Conservation (phyloP, 2,797 vertebrate species). For the Hippoglossus hippoglossus region DNA sequence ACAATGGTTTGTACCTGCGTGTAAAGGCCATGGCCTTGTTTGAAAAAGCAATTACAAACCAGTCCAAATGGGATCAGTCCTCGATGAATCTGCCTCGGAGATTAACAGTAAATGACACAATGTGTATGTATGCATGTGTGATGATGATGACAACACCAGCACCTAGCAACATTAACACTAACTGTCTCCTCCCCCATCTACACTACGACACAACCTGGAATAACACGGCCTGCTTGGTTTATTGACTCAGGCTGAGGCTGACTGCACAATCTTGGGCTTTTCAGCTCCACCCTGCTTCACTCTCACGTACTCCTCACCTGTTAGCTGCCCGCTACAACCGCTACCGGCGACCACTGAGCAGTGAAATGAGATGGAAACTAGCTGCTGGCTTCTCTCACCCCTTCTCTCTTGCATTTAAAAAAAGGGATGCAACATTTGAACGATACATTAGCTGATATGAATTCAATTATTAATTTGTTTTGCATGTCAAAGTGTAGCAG, state of each 20-base stretch:
- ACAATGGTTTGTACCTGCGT: background rate
- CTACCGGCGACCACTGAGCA: background rate
- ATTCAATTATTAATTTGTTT: no score
- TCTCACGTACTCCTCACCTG: conserved; percentile 43
- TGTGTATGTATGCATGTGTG: background rate
- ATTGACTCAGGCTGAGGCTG: conserved; percentile 50
- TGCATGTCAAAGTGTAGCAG: no score
- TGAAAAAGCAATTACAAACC: background rate
- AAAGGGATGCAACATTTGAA: no score
- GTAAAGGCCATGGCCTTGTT: background rate
- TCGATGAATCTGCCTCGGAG: conserved; percentile 1
- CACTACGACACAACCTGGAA: conserved; percentile 63
- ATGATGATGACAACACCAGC: conserved; percentile 30
- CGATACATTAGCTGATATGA: no score
- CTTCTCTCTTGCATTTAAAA: no score
- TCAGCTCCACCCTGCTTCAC: conserved; percentile 15
- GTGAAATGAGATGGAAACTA: background rate
- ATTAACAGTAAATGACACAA: conserved; percentile 41
- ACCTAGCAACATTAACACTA: conserved; percentile 41
- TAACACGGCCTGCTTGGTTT: conserved; percentile 56
- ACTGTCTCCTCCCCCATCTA: conserved; percentile 17
- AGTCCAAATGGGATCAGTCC: background rate
- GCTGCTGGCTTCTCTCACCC: background rate
- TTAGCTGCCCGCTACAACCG: background rate
- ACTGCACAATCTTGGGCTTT: conserved; percentile 29